A percentile compares a stretch with the other conserved stretches of the same genome.
Conservation (phyloP, 2,888 invertebrate genomes). For the Pterobdella sp. region DNA sequence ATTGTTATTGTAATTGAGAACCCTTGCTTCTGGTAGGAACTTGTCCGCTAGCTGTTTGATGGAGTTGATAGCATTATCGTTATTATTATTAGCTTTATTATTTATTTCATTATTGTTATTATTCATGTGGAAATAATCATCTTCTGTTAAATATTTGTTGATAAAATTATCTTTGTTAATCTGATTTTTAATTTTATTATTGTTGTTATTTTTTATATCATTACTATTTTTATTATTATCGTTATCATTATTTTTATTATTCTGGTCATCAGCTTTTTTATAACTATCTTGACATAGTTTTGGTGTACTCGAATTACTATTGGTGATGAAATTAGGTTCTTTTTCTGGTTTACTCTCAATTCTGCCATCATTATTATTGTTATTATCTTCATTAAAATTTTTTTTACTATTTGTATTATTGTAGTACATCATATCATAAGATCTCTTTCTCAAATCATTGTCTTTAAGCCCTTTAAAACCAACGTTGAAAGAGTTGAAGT, state of each 20-base stretch:
- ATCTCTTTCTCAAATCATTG: not conserved
- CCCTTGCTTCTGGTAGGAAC: not conserved
- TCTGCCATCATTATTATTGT: not conserved
- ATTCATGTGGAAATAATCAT: not conserved
- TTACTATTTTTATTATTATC: not conserved
- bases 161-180: not conserved
- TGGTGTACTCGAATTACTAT: not conserved
- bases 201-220: not conserved
- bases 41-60: conserved; percentile 3
- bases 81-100: not conserved
- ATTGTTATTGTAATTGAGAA: not conserved
- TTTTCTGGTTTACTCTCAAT: not conserved
- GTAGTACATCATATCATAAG: conserved; percentile 4
- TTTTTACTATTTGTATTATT: not conserved
- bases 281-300: not conserved
- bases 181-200: not conserved
- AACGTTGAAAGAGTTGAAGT: not conserved
- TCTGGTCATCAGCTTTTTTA: not conserved
- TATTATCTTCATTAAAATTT: not conserved
- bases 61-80: not conserved
- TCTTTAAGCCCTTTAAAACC: not conserved
- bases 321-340: not conserved
- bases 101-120: conserved; percentile 3
- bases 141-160: not conserved
- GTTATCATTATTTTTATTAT: not conserved